phyloP scores from a whole-genome alignment of 1,140 invertebrate genomes.

The Asbolus verrucosus region DNA sequence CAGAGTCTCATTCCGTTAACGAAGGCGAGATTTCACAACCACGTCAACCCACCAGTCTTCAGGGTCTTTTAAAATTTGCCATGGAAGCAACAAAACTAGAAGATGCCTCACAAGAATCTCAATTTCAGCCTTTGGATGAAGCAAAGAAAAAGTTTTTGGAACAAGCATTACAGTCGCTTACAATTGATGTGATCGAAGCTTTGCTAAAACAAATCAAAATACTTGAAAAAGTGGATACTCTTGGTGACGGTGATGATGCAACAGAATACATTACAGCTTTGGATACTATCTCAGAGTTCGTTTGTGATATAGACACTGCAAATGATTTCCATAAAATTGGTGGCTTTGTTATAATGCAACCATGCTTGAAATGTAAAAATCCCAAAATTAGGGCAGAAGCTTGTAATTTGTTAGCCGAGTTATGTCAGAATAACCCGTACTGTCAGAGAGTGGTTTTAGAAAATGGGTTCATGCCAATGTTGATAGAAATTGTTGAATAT shows the following conservation, averaged over 20 bases:
- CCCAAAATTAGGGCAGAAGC: slow-evolving; percentile 72
- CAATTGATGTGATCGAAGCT: slow-evolving; percentile 74
- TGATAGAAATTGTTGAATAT: slow-evolving; percentile 74
- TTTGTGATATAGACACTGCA: slow-evolving; percentile 79
- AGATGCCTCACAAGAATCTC: slow-evolving; percentile 67
- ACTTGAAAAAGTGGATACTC: slow-evolving; percentile 66
- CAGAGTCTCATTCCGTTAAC: no score
- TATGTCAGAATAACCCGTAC: slow-evolving; percentile 84
- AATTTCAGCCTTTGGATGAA: slow-evolving; percentile 70
- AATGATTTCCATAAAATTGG: slow-evolving; percentile 87
- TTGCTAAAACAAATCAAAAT: slow-evolving; percentile 72
- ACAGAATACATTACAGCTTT: slow-evolving; percentile 70
- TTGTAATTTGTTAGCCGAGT: slow-evolving; percentile 76
- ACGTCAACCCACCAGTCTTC: slow-evolving; percentile 60
- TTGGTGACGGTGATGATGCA: slow-evolving; percentile 68
- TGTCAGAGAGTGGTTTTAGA: slow-evolving; percentile 77
- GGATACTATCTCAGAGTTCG: slow-evolving; percentile 73
- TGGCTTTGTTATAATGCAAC: slow-evolving; percentile 77
- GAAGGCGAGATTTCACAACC: no score
- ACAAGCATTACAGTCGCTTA: slow-evolving; percentile 74
- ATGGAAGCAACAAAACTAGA: slow-evolving; percentile 73
- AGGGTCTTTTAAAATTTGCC: slow-evolving; percentile 74
- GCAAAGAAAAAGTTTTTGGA: slow-evolving; percentile 75
- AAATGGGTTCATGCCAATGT: slow-evolving; percentile 71
- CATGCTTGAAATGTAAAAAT: slow-evolving; percentile 74